Percentiles rank a stretch among this genome's conserved stretches.
Evolutionary conservation across 1,140 invertebrate genomes (phyloP).

Genomic region (Eriosoma lanigerum): DNA sequence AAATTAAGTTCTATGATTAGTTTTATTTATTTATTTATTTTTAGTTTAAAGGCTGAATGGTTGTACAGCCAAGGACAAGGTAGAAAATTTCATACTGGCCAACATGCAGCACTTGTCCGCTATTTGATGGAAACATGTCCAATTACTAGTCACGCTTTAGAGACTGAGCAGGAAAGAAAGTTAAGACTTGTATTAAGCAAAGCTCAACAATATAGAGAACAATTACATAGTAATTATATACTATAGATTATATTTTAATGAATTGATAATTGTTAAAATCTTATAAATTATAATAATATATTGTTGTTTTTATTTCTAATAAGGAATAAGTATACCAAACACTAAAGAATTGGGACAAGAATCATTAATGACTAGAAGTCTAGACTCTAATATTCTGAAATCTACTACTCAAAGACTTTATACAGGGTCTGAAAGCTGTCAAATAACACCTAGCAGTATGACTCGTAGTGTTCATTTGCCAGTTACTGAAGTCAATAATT

Average conservation of each 20-base stretch:
- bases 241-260: not conserved
- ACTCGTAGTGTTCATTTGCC: conserved; percentile 41
- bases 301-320: not conserved
- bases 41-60: conserved; percentile 91
- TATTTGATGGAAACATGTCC: conserved; percentile 80
- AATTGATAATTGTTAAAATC: not conserved
- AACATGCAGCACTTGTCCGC: conserved; percentile 77
- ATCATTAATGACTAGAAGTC: conserved; percentile 65
- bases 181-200: conserved; percentile 80
- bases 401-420: conserved; percentile 40
- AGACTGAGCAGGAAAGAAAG: conserved; percentile 84
- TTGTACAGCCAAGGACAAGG: conserved; percentile 89
- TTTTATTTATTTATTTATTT: conserved; percentile 53
- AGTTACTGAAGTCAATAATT: conserved; percentile 14
- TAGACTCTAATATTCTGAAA: conserved; percentile 62
- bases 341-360: conserved; percentile 29
- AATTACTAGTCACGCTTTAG: conserved; percentile 67
- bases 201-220: conserved; percentile 85
- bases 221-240: conserved; percentile 59
- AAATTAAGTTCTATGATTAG: not conserved
- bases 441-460: conserved; percentile 45
- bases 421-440: conserved; percentile 38
- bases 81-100: conserved; percentile 79
- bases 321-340: conserved; percentile 14
- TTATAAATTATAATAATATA: not conserved